Evolutionary conservation across 2,113 vertebrate genomes (phyloP), one percentile per base, ranked within the genome.

Genomic region (Hiodon tergisus): DNA sequence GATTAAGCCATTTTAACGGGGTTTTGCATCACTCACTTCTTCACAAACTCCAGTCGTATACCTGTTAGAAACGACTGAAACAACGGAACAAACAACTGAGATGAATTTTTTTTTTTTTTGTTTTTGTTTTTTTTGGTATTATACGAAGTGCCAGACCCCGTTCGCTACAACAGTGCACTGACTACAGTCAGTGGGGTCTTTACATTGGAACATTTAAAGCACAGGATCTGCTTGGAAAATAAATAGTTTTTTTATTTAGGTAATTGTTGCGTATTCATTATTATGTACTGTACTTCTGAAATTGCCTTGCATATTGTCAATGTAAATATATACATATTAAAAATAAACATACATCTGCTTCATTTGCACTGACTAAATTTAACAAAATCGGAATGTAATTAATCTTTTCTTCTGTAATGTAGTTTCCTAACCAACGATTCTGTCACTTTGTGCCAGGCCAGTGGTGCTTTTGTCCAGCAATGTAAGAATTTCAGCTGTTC

Each of bases 271-370:
- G n/a, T 69, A 69, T 54, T 5, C 65, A 31, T 76, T 74, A 46
- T 71, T 58, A 70, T 81, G 79, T 83, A 78, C 59, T 83, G 69
- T 72, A 77, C 14, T 68, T 76, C 72, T 65, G 67, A 79, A 68
- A 76, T 55, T 4, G n/a, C 78, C 47, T 81, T 79, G 70, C 69
- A 77, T 86, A 86, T 79, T 77, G 76, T 84, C 74, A 76, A 77
- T 83, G 67, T 79, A 74, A 76, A 76, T 77, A 71, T 72, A 90
- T 83, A 89, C 88, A 90, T 85, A 73, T 69, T 83, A 55, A 31
- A 86, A 86, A 83, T 82, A 86, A 87, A 87, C 71, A 31, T 59
- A 78, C 77, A 76, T 47, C 80, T 82, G 72, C 79, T 82, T 81
- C 8, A 68, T 86, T 89, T 89, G 86, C 86, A 89, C 81, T 84